phyloP scores from a whole-genome alignment of 2,113 vertebrate genomes.

The Centropus bengalensis region DNA sequence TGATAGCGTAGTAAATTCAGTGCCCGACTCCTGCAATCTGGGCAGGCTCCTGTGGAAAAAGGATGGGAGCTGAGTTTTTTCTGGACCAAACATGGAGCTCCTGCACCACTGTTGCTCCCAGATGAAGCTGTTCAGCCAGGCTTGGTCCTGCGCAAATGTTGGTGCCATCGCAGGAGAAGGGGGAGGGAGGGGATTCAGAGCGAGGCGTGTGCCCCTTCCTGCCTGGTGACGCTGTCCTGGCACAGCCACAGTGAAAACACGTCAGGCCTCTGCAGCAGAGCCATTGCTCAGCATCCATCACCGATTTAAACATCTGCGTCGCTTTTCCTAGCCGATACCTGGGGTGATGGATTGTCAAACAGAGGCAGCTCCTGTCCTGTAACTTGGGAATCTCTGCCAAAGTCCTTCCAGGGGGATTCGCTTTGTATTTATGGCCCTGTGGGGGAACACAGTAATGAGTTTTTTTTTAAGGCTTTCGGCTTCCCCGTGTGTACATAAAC shows the following conservation, averaged over 20 bases:
- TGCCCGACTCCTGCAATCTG: neutral
- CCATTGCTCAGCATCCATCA: neutral
- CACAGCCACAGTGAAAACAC: rapidly evolving
- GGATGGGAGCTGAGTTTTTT: neutral
- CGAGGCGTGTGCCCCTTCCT: neutral
- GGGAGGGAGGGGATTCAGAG: neutral
- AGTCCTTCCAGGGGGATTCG: neutral
- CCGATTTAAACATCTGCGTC: neutral
- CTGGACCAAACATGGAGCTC: neutral
- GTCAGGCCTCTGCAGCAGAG: neutral
- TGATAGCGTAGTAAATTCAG: neutral
- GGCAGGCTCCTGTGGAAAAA: neutral
- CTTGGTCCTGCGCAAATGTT: neutral
- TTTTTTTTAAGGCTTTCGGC: neutral
- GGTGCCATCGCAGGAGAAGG: neutral
- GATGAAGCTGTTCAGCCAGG: neutral
- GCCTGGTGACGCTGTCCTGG: neutral
- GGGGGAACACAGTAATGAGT: slow-evolving; percentile 29
- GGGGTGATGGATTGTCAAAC: neutral
- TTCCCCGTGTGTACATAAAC: neutral
- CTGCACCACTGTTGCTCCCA: neutral
- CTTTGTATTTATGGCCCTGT: neutral
- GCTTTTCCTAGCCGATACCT: neutral
- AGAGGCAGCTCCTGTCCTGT: neutral
- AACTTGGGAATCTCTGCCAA: neutral